These are phyloP conservation scores for Diglossa cyanea DNA, from an alignment of 2,797 vertebrate species.

Conservation along the genomic window DNA sequence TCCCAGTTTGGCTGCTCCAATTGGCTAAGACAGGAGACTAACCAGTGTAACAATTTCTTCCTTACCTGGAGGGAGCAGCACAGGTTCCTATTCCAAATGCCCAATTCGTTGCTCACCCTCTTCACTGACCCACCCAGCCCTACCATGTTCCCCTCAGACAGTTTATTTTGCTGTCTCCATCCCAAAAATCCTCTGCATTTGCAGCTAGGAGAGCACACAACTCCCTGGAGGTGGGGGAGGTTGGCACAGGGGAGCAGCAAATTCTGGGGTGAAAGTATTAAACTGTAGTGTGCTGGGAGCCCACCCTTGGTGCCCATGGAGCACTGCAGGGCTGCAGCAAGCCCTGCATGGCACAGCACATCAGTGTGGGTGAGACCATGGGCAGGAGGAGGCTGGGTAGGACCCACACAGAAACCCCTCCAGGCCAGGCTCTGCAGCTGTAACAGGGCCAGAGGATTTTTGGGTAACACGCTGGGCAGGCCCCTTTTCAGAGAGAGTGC, in stretches of 20 bases:
- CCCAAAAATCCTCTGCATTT: neutral
- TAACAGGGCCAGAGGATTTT: accelerated
- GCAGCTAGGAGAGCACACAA: accelerated
- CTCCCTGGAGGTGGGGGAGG: too few relatives aligned
- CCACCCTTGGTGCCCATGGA: accelerated
- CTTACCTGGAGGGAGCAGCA: neutral
- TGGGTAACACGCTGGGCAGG: accelerated
- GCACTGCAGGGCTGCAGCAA: neutral
- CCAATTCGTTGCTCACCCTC: neutral
- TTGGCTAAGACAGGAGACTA: neutral
- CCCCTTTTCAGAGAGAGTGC: neutral
- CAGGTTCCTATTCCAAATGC: neutral
- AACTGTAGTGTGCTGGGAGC: neutral
- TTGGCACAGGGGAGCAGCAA: neutral
- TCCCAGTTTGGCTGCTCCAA: neutral
- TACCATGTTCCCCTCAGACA: neutral
- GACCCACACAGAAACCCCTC: neutral
- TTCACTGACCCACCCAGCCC: neutral
- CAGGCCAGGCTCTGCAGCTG: neutral
- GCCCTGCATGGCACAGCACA: neutral
- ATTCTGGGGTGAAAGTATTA: neutral
- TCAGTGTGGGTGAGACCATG: accelerated
- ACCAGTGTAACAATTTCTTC: neutral
- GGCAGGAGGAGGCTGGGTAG: accelerated
- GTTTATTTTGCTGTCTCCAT: neutral